These are phyloP conservation scores for Trichonephila clavipes DNA, from an alignment of 1,140 invertebrate genomes.

Conservation along the genomic window DNA sequence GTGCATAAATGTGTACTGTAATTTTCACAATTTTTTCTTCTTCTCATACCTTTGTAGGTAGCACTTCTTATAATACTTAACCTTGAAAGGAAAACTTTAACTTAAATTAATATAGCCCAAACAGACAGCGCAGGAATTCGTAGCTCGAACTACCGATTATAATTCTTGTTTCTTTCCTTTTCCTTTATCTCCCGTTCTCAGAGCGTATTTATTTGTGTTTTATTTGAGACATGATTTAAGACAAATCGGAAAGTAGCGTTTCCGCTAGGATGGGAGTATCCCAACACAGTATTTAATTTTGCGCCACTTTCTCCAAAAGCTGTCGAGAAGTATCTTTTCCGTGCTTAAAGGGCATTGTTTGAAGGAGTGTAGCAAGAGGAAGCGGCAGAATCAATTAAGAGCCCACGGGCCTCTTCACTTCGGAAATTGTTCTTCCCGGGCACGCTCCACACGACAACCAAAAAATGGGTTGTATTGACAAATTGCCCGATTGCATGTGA, in stretches of 20 bases:
- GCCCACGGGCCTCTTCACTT: constrained; percentile 37
- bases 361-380: constrained; percentile 47
- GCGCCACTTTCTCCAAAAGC: constrained; percentile 32
- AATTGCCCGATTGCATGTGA: constrained; percentile 75
- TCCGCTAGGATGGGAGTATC: constrained; percentile 52
- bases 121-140: neutral
- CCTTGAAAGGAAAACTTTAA: too few species aligned
- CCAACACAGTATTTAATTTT: constrained; percentile 52
- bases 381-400: constrained; percentile 70
- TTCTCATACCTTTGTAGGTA: too few species aligned
- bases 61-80: too few species aligned
- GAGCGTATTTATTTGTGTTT: neutral
- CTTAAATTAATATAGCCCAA: neutral
- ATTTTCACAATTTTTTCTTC: too few species aligned
- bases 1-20: too few species aligned
- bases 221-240: constrained; percentile 43
- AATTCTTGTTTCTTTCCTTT: neutral
- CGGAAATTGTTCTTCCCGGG: constrained; percentile 72
- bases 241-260: constrained; percentile 51
- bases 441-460: constrained; percentile 68
- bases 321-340: constrained; percentile 59
- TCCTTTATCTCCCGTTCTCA: neutral
- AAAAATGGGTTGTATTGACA: constrained; percentile 73
- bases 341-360: constrained; percentile 67
- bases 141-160: neutral